These are phyloP conservation scores for Drosophila neocordata DNA, from an alignment of 1,140 invertebrate species.

Conservation along the genomic window DNA sequence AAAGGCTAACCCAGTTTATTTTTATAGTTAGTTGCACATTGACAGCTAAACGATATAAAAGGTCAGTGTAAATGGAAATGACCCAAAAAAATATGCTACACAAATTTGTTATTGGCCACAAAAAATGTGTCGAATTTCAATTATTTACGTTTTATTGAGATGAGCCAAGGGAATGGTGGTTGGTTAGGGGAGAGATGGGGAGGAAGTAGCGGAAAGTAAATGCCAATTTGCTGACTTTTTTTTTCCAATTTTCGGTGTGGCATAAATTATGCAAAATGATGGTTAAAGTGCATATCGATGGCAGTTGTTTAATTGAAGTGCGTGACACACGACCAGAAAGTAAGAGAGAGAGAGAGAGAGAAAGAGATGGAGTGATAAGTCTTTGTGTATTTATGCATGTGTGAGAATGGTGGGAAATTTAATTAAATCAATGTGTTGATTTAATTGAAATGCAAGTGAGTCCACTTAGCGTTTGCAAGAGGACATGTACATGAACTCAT, in stretches of 20 bases:
- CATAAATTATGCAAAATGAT: constrained; percentile 62
- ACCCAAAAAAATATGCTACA: constrained; percentile 26
- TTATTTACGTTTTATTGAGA: constrained; percentile 4
- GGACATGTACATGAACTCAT: constrained; percentile 34
- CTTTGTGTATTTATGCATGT: too few species aligned
- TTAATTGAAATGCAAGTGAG: constrained; percentile 59
- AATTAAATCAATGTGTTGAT: constrained; percentile 76
- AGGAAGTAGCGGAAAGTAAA: constrained; percentile 21
- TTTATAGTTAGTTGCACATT: not conserved
- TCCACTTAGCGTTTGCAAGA: not conserved
- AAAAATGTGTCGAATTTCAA: constrained; percentile 6
- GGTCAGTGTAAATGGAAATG: not conserved
- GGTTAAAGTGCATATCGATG: constrained; percentile 63
- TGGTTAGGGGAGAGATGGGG: constrained; percentile 13
- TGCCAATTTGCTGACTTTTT: constrained; percentile 20
- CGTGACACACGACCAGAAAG: not conserved
- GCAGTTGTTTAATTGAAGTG: constrained; percentile 70
- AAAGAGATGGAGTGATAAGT: constrained; percentile 6
- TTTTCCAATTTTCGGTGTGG: constrained; percentile 13
- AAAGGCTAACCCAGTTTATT: not conserved
- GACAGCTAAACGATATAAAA: not conserved
- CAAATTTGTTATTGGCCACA: not conserved
- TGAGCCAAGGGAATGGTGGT: not conserved
- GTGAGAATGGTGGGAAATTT: constrained; percentile 46
- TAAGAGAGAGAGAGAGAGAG: not conserved